Conservation (phyloP, 1,140 invertebrate species). For the Halyomorpha halys region DNA sequence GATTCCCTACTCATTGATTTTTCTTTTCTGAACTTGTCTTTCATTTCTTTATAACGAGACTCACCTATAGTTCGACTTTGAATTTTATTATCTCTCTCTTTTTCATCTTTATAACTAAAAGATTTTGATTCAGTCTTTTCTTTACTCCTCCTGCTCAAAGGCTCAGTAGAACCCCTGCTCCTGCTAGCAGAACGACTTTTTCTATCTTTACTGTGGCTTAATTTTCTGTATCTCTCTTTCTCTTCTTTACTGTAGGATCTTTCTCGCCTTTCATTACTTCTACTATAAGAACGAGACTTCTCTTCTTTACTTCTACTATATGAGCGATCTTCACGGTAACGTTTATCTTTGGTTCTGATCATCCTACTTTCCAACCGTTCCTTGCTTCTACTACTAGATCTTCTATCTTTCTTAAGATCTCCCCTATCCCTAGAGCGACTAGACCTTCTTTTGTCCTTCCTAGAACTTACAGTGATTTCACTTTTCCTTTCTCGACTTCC, state of each 20-base stretch:
- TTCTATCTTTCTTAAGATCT: background rate
- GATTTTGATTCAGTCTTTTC: conserved; percentile 12
- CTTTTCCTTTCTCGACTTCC: background rate
- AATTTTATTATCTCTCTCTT: conserved; percentile 14
- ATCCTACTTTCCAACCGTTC: conserved; percentile 6
- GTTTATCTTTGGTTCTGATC: background rate
- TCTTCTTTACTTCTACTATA: conserved; percentile 17
- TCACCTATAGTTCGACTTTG: background rate
- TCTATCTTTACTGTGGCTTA: conserved; percentile 13
- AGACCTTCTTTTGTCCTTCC: no score
- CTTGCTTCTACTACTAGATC: background rate
- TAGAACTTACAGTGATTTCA: no score
- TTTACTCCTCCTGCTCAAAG: conserved; percentile 6
- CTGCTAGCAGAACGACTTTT: conserved; percentile 12
- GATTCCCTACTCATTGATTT: conserved; percentile 5
- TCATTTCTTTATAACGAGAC: background rate
- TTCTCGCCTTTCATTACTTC: conserved; percentile 9
- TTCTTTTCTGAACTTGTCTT: background rate
- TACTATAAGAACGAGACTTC: conserved; percentile 8
- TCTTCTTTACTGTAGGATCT: conserved; percentile 1
- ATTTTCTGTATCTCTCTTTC: background rate
- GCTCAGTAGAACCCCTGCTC: background rate
- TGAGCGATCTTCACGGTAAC: background rate
- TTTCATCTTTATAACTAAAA: conserved; percentile 17
- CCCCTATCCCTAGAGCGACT: conserved; percentile 14